These are phyloP conservation scores for Epinotia nisella DNA, from an alignment of 2,888 invertebrate species.

Conservation along the genomic window DNA sequence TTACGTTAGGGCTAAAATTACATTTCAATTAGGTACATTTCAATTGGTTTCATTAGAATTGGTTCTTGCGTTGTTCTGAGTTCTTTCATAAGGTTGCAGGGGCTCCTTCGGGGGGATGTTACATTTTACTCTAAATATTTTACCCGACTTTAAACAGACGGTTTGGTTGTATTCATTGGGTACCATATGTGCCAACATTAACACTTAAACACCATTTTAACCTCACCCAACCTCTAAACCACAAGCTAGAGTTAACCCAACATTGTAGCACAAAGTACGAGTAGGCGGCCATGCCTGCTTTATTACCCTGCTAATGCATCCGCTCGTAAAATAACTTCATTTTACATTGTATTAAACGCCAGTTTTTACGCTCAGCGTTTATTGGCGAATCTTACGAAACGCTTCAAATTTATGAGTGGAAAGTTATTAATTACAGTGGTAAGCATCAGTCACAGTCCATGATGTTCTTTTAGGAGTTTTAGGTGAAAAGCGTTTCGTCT, in stretches of 20 bases:
- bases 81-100: no score
- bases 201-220: background rate
- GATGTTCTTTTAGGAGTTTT: background rate
- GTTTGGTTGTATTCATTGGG: background rate
- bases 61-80: no score
- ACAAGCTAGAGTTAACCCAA: slow-evolving; percentile 12
- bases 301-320: slow-evolving; percentile 43
- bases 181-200: slow-evolving; percentile 1
- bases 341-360: slow-evolving; percentile 42
- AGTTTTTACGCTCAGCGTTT: slow-evolving; percentile 25
- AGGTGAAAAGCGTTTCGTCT: no score
- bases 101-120: no score
- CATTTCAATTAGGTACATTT: no score
- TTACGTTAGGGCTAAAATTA: no score
- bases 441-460: background rate
- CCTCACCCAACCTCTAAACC: background rate
- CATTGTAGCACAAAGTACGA: slow-evolving; percentile 41
- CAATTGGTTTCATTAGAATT: no score
- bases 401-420: slow-evolving; percentile 10
- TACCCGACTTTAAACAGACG: background rate
- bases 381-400: slow-evolving; percentile 13
- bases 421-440: slow-evolving; percentile 1
- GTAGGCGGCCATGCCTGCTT: slow-evolving; percentile 38
- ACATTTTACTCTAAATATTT: background rate
- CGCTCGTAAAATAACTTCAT: slow-evolving; percentile 43